These are phyloP conservation scores for Patella depressa DNA, from an alignment of 2,888 invertebrate genomes.

Conservation along the genomic window DNA sequence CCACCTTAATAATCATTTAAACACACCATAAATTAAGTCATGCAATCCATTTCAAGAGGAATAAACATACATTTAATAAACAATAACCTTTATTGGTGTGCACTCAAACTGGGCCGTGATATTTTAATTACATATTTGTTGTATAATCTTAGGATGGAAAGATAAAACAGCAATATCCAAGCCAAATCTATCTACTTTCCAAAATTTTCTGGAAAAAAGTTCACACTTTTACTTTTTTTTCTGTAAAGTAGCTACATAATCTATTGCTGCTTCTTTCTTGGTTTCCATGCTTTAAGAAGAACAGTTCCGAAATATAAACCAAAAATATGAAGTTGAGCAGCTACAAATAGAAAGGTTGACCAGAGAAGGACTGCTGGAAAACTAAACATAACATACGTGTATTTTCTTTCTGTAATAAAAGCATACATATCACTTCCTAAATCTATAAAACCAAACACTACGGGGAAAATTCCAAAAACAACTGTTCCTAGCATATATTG, in stretches of 20 bases:
- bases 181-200: background rate
- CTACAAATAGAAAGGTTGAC: slow-evolving; percentile 90
- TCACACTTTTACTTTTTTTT: background rate
- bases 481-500: slow-evolving; percentile 79
- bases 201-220: background rate
- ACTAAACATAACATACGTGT: slow-evolving; percentile 73
- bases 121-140: too few species aligned
- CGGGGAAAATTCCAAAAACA: slow-evolving; percentile 84
- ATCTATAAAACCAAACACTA: slow-evolving; percentile 85
- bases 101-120: too few species aligned
- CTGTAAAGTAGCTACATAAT: background rate
- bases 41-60: too few species aligned
- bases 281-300: slow-evolving; percentile 66
- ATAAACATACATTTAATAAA: too few species aligned
- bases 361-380: slow-evolving; percentile 92
- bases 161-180: background rate
- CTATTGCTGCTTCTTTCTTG: slow-evolving; percentile 41
- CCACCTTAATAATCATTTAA: too few species aligned
- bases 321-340: slow-evolving; percentile 81
- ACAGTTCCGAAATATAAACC: slow-evolving; percentile 65
- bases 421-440: slow-evolving; percentile 88
- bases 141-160: slow-evolving; percentile 8
- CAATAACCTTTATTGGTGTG: too few species aligned
- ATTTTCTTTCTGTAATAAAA: slow-evolving; percentile 80
- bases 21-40: too few species aligned